phyloP scores from a whole-genome alignment of 2,888 invertebrate genomes.

The Cyclophora albipunctata region DNA sequence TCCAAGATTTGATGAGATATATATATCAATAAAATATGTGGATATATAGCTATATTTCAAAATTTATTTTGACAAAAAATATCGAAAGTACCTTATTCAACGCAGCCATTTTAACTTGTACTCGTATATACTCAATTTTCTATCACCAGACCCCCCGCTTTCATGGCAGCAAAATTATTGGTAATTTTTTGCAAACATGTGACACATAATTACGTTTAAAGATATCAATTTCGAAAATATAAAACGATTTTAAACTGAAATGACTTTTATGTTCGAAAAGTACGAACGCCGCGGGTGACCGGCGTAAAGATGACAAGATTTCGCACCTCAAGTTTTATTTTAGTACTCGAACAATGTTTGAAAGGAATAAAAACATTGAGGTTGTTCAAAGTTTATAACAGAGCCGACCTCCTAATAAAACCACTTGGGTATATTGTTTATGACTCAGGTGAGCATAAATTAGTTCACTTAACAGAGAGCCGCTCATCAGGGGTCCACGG shows the following conservation, averaged over 20 bases:
- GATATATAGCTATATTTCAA: too few relatives aligned
- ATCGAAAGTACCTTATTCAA: too few relatives aligned
- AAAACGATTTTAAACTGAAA: conserved; percentile 13
- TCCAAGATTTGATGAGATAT: too few relatives aligned
- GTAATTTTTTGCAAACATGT: conserved; percentile 8
- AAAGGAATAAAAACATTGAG: conserved; percentile 1
- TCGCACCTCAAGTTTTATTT: conserved; percentile 40
- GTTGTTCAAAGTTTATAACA: not conserved
- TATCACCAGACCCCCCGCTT: conserved; percentile 3
- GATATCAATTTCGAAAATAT: conserved; percentile 8
- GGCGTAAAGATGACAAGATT: conserved; percentile 38
- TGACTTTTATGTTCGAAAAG: conserved; percentile 19
- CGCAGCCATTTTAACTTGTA: too few relatives aligned
- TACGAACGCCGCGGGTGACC: conserved; percentile 32
- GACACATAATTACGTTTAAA: conserved; percentile 7
- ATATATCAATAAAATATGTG: too few relatives aligned
- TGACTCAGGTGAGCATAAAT: conserved; percentile 67
- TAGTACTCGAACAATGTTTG: conserved; percentile 42
- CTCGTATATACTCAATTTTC: too few relatives aligned
- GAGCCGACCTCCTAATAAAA: conserved; percentile 7
- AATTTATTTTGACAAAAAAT: too few relatives aligned
- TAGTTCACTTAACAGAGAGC: conserved; percentile 65
- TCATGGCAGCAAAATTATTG: conserved; percentile 10
- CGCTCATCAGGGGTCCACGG: conserved; percentile 68
- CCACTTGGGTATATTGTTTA: conserved; percentile 52